phyloP scores from a whole-genome alignment of 2,113 vertebrate species.

The Hucho hucho region DNA sequence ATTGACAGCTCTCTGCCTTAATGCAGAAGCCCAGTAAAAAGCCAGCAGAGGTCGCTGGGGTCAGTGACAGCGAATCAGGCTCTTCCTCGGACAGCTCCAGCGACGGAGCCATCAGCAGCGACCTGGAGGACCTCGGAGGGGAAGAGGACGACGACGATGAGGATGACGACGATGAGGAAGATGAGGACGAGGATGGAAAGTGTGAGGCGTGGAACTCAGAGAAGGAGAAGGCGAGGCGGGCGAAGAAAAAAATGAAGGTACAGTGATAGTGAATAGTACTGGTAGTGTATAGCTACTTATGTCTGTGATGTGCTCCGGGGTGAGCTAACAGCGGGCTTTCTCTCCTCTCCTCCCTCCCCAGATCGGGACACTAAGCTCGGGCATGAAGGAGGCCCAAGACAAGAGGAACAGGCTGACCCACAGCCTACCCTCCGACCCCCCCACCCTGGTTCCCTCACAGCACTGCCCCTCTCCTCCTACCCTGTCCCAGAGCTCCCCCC shows the following conservation, averaged over 20 bases:
- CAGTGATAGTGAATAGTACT: neutral
- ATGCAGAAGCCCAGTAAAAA: slow-evolving; percentile 88
- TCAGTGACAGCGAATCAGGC: slow-evolving; percentile 92
- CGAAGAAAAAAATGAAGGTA: slow-evolving; percentile 89
- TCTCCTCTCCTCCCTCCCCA: slow-evolving; percentile 46
- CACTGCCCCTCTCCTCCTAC: slow-evolving; percentile 82
- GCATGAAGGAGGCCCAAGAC: slow-evolving; percentile 77
- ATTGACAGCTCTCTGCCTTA: slow-evolving; percentile 14
- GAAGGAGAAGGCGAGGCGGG: slow-evolving; percentile 83
- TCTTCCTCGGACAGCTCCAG: slow-evolving; percentile 94
- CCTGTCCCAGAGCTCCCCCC: slow-evolving; percentile 85
- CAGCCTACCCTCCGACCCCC: slow-evolving; percentile 81
- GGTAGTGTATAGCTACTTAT: neutral
- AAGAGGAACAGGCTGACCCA: slow-evolving; percentile 81
- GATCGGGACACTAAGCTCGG: slow-evolving; percentile 81
- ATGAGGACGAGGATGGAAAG: slow-evolving; percentile 87
- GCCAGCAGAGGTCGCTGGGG: slow-evolving; percentile 80
- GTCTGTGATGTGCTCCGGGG: slow-evolving; percentile 12
- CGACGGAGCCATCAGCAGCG: slow-evolving; percentile 93
- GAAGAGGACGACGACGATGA: slow-evolving; percentile 87
- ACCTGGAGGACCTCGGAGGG: slow-evolving; percentile 92
- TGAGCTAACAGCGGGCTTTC: slow-evolving; percentile 9
- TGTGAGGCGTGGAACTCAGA: slow-evolving; percentile 91
- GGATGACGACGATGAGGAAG: slow-evolving; percentile 77
- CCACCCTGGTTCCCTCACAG: slow-evolving; percentile 82